Conservation (phyloP, 2,888 invertebrate genomes). For the Chloromyia formosa region DNA sequence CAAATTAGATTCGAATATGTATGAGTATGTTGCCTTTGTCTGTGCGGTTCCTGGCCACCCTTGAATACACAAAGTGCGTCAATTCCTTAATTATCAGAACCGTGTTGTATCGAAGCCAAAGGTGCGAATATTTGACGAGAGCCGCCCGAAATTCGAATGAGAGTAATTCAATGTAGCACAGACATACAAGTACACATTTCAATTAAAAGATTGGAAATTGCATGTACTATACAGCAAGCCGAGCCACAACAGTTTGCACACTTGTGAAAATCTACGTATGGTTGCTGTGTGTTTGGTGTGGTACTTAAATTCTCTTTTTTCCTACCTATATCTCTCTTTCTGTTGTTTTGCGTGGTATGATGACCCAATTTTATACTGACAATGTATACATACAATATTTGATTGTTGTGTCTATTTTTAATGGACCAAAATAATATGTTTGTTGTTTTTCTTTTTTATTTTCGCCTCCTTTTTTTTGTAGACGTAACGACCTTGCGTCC, state of each 20-base stretch:
- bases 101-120: too few species aligned
- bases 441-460: not conserved
- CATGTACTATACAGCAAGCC: too few species aligned
- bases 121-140: not conserved
- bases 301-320: not conserved
- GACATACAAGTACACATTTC: too few species aligned
- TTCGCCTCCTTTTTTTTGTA: not conserved
- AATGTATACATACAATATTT: constrained; percentile 8
- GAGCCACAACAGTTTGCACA: too few species aligned
- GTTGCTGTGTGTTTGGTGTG: too few species aligned
- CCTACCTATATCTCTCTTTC: not conserved
- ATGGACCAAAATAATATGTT: constrained; percentile 10
- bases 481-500: constrained; percentile 2
- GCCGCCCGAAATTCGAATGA: not conserved
- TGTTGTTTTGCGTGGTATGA: not conserved
- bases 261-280: too few species aligned
- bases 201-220: too few species aligned
- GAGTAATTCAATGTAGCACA: not conserved
- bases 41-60: not conserved
- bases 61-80: not conserved
- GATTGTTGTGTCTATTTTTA: not conserved
- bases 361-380: constrained; percentile 4
- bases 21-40: too few species aligned
- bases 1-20: not conserved
- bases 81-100: not conserved